Conservation (phyloP, 1,140 invertebrate genomes). For the Solenopsis fugax region DNA sequence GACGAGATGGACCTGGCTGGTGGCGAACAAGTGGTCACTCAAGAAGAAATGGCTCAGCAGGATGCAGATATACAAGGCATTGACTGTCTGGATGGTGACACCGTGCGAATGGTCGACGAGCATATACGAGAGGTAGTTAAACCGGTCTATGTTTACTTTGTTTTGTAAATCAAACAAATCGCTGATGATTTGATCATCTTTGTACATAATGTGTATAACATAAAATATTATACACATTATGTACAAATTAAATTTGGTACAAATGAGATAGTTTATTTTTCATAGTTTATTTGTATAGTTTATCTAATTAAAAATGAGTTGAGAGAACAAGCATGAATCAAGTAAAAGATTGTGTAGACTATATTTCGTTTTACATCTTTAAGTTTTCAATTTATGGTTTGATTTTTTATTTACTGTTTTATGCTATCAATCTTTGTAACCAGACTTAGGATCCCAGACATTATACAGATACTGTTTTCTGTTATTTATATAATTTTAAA, state of each 20-base stretch:
- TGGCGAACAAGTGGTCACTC: constrained; percentile 82
- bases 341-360: too few relatives aligned
- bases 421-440: too few relatives aligned
- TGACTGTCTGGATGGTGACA: constrained; percentile 83
- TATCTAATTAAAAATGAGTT: constrained; percentile 26
- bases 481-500: too few relatives aligned
- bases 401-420: too few relatives aligned
- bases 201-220: not conserved
- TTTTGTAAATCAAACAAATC: constrained; percentile 2
- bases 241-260: not conserved
- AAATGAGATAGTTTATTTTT: constrained; percentile 10
- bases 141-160: not conserved
- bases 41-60: constrained; percentile 82
- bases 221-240: not conserved
- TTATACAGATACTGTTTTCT: too few relatives aligned
- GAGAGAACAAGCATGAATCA: too few relatives aligned
- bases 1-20: constrained; percentile 82
- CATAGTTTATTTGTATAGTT: not conserved
- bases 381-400: too few relatives aligned
- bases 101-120: constrained; percentile 83
- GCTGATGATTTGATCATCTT: not conserved
- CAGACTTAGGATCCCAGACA: too few relatives aligned
- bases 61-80: constrained; percentile 82
- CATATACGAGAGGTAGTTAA: constrained; percentile 81
- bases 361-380: too few relatives aligned